A percentile compares a stretch with the other conserved stretches of the same genome.
These are phyloP conservation scores for Drosophila pseudoananassae DNA, from an alignment of 1,140 invertebrate species.

Conservation along the genomic window DNA sequence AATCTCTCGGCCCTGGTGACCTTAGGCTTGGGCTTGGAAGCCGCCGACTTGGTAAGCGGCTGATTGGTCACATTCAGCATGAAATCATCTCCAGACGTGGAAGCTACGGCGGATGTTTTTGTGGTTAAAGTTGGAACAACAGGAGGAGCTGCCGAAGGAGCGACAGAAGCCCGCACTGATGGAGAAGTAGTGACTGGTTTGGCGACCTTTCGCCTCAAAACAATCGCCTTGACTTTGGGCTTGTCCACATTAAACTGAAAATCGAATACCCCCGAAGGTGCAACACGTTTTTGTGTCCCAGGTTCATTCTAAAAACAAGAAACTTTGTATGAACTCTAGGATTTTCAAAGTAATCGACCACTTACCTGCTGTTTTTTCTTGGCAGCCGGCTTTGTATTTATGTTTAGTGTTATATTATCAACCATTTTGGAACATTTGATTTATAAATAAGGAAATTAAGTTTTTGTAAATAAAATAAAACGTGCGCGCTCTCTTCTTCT, in stretches of 20 bases:
- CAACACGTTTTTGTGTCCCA: slow-evolving; percentile 38
- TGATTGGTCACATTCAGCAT: slow-evolving; percentile 61
- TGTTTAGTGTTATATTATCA: slow-evolving; percentile 60
- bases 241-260: slow-evolving; percentile 67
- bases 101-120: neutral
- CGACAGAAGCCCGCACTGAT: neutral
- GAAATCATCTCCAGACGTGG: slow-evolving; percentile 17
- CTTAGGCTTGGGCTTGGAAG: slow-evolving; percentile 33
- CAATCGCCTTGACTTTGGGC: slow-evolving; percentile 72
- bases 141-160: neutral
- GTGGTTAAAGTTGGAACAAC: neutral
- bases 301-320: neutral
- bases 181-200: neutral
- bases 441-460: slow-evolving; percentile 46
- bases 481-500: slow-evolving; percentile 54
- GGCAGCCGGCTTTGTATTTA: slow-evolving; percentile 7
- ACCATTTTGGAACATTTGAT: slow-evolving; percentile 38
- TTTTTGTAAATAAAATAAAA: slow-evolving; percentile 56
- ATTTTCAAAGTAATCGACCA: neutral
- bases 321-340: neutral
- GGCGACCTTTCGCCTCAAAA: slow-evolving; percentile 49
- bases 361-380: slow-evolving; percentile 32
- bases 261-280: slow-evolving; percentile 22
- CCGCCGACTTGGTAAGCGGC: neutral
- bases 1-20: slow-evolving; percentile 36